Evolutionary conservation across 2,888 invertebrate genomes (phyloP), one percentile per base, ranked within the genome.

Genomic region (Nomada ferruginata): DNA sequence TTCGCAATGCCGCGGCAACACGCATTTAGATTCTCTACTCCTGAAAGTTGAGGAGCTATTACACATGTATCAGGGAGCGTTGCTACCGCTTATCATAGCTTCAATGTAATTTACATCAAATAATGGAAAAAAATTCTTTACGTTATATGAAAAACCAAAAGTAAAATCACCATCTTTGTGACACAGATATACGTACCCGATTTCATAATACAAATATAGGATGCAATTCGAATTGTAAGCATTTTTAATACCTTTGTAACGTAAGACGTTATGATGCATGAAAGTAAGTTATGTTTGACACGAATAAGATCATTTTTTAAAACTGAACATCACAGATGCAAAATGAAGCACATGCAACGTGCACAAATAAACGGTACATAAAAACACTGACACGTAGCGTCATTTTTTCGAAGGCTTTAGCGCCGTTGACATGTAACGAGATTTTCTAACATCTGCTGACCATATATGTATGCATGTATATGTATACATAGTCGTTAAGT

Each of bases 371-470:
- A 44, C 53, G 52, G 15, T 20, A 18, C 9, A 66, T 59, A 61
- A 65, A 55, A 72, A 15, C 42, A 36, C 65, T 26, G 26, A 61
- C 50, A 63, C 47, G 23, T 53, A 50, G 18, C 52, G 36, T 71
- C 18, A 60, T 71, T 60, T 53, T 42, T 53, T 20, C 42, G 66
- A 59, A 61, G 26, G 0, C 44, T 13, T 15, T 42, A 18, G 57
- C 26, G 47, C 55, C 44, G 47, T 23, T 44, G 57, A 20, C 13
- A 20, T 66, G 23, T 53, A 66, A 64, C 44, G n/a, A 78, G 44
- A 64, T 71, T 76, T 78, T 71, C 52, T 52, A 70, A 79, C 81
- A 79, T 81, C 74, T 74, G 68, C 15, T 61, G 26, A 20, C 64
- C 65, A 65, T 36, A 36, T 36, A 36, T 29, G 29, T 29, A 29